A percentile compares a stretch with the other conserved stretches of the same genome.
These are phyloP conservation scores for Smittia aterrima DNA, from an alignment of 2,888 invertebrate species.

Conservation along the genomic window DNA sequence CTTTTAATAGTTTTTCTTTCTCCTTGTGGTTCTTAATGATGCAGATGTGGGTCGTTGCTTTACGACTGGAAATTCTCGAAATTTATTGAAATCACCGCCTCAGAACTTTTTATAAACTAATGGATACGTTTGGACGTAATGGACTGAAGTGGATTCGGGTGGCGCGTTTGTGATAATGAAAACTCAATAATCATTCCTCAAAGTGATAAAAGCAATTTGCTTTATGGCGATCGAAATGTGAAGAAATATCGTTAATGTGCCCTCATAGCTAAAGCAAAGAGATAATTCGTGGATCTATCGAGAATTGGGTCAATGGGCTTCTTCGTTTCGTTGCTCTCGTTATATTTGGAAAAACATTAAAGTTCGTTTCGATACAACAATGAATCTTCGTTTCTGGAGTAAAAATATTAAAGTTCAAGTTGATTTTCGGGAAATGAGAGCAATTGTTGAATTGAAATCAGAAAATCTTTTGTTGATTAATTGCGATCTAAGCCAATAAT, in stretches of 20 bases:
- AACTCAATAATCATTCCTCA: not conserved
- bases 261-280: not conserved
- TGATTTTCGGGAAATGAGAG: not conserved
- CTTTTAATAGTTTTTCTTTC: not conserved
- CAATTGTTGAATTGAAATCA: not conserved
- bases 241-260: not conserved
- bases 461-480: not conserved
- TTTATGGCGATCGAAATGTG: not conserved
- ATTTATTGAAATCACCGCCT: not conserved
- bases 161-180: no score
- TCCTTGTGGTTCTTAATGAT: not conserved
- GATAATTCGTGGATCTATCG: not conserved
- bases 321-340: no score
- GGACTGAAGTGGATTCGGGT: conserved; percentile 17
- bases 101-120: not conserved
- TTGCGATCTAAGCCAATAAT: no score
- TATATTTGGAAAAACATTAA: no score
- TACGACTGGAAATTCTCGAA: not conserved
- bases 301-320: not conserved
- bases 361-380: no score
- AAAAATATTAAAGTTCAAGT: not conserved
- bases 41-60: not conserved
- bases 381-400: no score
- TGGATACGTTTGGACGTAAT: not conserved
- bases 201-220: not conserved